A percentile compares a stretch with the other conserved stretches of the same genome.
These are phyloP conservation scores for Petrolisthes cinctipes DNA, from an alignment of 2,888 invertebrate genomes.

Conservation along the genomic window DNA sequence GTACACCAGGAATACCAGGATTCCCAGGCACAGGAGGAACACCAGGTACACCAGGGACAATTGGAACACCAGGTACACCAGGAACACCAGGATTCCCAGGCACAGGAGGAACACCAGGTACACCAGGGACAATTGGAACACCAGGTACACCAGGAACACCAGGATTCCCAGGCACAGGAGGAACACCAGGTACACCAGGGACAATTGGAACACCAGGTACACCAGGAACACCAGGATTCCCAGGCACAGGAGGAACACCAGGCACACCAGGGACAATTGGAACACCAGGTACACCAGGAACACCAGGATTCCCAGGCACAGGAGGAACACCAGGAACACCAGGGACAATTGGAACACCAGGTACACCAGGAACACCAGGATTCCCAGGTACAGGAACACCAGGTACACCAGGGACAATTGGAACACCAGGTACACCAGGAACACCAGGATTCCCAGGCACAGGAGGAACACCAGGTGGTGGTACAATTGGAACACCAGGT, in stretches of 20 bases:
- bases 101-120: not conserved
- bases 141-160: constrained; percentile 4
- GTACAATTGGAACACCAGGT: not conserved
- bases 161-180: constrained; percentile 13
- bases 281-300: not conserved
- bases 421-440: constrained; percentile 1
- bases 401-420: not conserved
- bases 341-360: not conserved
- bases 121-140: not conserved
- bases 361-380: not conserved
- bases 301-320: not conserved
- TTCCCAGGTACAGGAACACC: not conserved
- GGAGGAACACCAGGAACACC: not conserved
- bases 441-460: not conserved
- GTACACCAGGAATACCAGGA: not conserved
- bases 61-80: not conserved
- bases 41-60: not conserved
- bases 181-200: constrained; percentile 18
- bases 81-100: too few species aligned
- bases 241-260: not conserved
- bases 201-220: constrained; percentile 19
- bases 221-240: constrained; percentile 9
- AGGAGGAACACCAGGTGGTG: not conserved
- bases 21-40: not conserved
- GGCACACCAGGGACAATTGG: not conserved